Evolutionary conservation across 2,113 vertebrate genomes (phyloP), one percentile per base, ranked within the genome.

Genomic region (Archocentrus centrarchus): DNA sequence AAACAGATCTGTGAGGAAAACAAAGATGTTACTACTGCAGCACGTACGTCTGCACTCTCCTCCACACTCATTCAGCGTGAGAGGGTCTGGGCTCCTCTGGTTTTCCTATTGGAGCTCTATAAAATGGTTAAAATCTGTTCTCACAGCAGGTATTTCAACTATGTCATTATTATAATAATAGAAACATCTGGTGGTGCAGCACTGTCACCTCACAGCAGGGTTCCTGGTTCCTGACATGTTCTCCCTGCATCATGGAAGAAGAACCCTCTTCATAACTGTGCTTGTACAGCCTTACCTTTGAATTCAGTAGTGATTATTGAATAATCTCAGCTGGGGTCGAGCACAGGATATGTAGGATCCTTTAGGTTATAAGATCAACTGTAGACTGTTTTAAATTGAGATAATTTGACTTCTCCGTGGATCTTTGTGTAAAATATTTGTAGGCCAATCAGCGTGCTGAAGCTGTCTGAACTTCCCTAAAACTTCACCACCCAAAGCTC

Each of bases 1-100:
- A 99, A 59, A 98, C 96, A 3, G 97, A 97, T 89, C 98, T 99
- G 92, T 9, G 88, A 83, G 77, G 75, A 32, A 84, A 84, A 85
- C n/a, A 53, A 18, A n/a, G 68, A n/a, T n/a, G 35, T 55, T 35
- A 73, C 0, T 70, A 53, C 64, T 30, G 44, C 63, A 68, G 4
- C n/a, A 66, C 37, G 9, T 22, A 41, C 6, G 39, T 66, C 7
- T 68, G 39, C 63, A 24, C 39, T 44, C 27, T 68, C 39, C 22
- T 47, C 6, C 41, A 11, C 11, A 1, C 41, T 44, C 41, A 14
- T 44, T 30, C 41, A 7, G 22, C 63, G 24, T 18, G 17, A 47
- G 39, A 2, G 14, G 63, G 14, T 27, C 11, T 22, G 44, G 22
- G 14, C 14, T 0, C 39, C 39, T 68, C 39, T 18, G 63, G 39